Conservation (phyloP, 2,888 invertebrate species). For the Agriopis aurantiaria region DNA sequence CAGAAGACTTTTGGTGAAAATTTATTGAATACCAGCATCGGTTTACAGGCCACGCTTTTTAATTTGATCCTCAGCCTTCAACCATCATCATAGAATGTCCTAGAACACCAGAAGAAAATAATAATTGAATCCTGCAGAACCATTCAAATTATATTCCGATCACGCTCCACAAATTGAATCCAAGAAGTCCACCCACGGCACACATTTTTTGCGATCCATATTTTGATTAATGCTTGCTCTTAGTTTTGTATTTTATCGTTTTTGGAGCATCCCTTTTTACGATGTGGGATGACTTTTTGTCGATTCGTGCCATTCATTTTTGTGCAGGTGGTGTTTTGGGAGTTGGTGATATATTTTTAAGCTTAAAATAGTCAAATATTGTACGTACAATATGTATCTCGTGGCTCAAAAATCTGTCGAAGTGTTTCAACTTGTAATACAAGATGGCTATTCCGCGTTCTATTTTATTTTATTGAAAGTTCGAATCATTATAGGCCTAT, state of each 20-base stretch:
- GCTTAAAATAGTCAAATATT: not conserved
- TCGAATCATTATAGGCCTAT: no score
- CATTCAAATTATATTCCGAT: conserved; percentile 13
- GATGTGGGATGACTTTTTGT: conserved; percentile 56
- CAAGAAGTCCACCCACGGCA: conserved; percentile 63
- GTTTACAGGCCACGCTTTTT: no score
- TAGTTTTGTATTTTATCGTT: conserved; percentile 70
- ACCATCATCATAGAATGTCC: not conserved
- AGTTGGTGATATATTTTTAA: conserved; percentile 2
- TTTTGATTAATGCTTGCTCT: conserved; percentile 74
- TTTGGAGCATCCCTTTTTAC: conserved; percentile 69
- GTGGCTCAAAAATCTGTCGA: no score
- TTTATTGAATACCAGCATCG: no score
- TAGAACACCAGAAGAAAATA: not conserved
- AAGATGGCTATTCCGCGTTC: no score
- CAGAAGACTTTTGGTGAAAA: not conserved
- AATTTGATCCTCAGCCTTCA: no score
- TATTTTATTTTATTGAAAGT: no score
- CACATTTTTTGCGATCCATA: conserved; percentile 74
- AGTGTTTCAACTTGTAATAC: no score
- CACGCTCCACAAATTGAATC: conserved; percentile 36
- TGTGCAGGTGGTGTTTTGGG: conserved; percentile 46
- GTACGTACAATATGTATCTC: no score
- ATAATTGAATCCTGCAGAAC: conserved; percentile 47
- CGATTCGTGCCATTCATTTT: conserved; percentile 53